phyloP scores from a whole-genome alignment of 2,888 invertebrate genomes.

The Dromius quadrimaculatus region DNA sequence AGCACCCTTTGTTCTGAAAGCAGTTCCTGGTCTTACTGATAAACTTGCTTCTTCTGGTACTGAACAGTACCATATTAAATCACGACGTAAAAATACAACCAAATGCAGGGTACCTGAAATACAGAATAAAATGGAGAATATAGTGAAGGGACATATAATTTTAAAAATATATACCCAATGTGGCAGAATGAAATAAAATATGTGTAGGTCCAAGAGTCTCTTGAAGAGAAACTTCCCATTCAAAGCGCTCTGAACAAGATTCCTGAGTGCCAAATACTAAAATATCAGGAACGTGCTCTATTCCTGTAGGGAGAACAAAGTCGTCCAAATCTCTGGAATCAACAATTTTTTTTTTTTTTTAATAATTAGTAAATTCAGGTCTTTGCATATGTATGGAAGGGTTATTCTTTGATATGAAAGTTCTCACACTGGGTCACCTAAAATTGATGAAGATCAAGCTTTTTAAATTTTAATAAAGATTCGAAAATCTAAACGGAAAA shows the following conservation, averaged over 20 bases:
- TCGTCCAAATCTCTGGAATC: constrained; percentile 84
- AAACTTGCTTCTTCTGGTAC: constrained; percentile 89
- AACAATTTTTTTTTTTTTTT: too few species aligned
- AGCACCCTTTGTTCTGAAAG: constrained; percentile 94
- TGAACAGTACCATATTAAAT: constrained; percentile 97
- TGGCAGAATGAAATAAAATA: constrained; percentile 87
- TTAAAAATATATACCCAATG: constrained; percentile 72
- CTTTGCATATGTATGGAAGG: too few species aligned
- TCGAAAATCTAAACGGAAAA: too few species aligned
- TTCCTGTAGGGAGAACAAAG: constrained; percentile 86
- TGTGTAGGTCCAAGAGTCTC: constrained; percentile 95
- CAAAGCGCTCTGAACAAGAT: constrained; percentile 86
- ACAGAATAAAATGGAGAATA: constrained; percentile 3
- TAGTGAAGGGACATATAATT: constrained; percentile 7
- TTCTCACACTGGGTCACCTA: too few species aligned
- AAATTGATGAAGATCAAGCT: too few species aligned
- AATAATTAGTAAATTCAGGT: too few species aligned
- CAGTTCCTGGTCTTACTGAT: constrained; percentile 90
- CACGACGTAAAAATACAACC: constrained; percentile 88
- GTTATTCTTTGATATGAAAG: too few species aligned
- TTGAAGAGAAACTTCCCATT: constrained; percentile 92
- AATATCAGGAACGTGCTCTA: constrained; percentile 90
- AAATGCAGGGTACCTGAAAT: constrained; percentile 84
- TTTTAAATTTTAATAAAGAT: too few species aligned
- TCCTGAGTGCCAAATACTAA: constrained; percentile 95